Base-by-base conservation (phyloP, 2,888 invertebrate species). In the Melieria omissa region DNA sequence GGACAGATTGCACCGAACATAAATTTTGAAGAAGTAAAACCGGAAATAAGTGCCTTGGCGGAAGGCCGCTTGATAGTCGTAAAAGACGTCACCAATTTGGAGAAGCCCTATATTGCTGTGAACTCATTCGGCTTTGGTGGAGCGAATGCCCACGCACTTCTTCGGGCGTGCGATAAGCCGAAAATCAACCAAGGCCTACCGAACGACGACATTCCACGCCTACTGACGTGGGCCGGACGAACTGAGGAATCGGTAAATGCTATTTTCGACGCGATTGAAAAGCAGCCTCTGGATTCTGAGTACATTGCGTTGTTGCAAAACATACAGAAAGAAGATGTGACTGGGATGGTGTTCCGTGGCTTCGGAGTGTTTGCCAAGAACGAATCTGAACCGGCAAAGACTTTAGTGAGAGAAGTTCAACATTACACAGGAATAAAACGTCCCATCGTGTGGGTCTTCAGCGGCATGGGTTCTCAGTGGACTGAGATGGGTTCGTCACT, bases 61-160 rank as follows among this genome's bases (percentile, higher is more conserved):
- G 89, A 92, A 45, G 91, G 91, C 0, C 87, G 91, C 60, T 83
- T 93, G 46, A 81, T 90, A 77, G 95, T 98, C 0, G 92, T 98
- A 1, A 91, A 92, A 0, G 94, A 92, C 65, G 89, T 88, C 84
- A 92, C 87, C 10, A 90, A 89, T 0, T 93, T 95, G 89, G 86
- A 90, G 46, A 92, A 93, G 42, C 94, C 94, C 42, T 89, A 92
- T 82, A 91, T 93, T 42, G 97, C 93, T 7, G 89, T 97, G 49
- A 98, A 95, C 88, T 95, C 95, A 7, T 98, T 98, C 84, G 97
- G 97, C 0, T 98, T 98, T 83, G 97, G 97, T 52, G 98, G 97
- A 1, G 93, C 93, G 4, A 96, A 96, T 81, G 93, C 92, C 57
- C 86, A 87, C 74, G 81, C 81, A 0, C 75, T 87, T 1, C 73